These are phyloP conservation scores for Ashinkailepas kermadecensis DNA, from an alignment of 2,888 invertebrate genomes.

Conservation along the genomic window DNA sequence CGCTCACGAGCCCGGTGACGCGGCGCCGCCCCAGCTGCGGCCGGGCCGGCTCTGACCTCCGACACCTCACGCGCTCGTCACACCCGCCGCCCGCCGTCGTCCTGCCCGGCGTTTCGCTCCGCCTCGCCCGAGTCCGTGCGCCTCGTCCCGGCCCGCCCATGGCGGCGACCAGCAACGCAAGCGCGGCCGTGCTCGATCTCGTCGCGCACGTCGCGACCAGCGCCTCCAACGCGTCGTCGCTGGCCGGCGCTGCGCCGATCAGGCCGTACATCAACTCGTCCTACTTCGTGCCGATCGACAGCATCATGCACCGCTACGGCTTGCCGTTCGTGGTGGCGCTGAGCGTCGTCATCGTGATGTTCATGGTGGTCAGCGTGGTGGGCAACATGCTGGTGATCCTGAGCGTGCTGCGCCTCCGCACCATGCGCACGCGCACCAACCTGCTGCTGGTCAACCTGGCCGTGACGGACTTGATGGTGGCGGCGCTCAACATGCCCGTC, in stretches of 20 bases:
- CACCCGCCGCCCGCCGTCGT: too few species aligned
- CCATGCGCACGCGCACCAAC: conserved; percentile 46
- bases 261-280: not conserved
- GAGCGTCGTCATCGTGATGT: conserved; percentile 38
- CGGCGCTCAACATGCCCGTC: conserved; percentile 43
- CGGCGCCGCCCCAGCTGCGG: too few species aligned
- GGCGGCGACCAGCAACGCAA: not conserved
- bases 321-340: conserved; percentile 37
- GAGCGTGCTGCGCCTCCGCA: conserved; percentile 42
- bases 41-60: too few species aligned
- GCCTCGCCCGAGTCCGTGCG: not conserved
- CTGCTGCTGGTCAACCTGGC: conserved; percentile 45
- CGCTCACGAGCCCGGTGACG: too few species aligned
- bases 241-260: not conserved
- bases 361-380: conserved; percentile 41
- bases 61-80: too few species aligned
- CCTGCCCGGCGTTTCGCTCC: too few species aligned
- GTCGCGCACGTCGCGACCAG: too few species aligned
- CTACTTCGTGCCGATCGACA: not conserved
- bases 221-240: too few species aligned
- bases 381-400: conserved; percentile 45
- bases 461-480: conserved; percentile 43
- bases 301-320: conserved; percentile 32
- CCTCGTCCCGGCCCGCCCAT: not conserved
- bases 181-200: not conserved